phyloP scores from a whole-genome alignment of 2,797 vertebrate species.

The Esox lucius region DNA sequence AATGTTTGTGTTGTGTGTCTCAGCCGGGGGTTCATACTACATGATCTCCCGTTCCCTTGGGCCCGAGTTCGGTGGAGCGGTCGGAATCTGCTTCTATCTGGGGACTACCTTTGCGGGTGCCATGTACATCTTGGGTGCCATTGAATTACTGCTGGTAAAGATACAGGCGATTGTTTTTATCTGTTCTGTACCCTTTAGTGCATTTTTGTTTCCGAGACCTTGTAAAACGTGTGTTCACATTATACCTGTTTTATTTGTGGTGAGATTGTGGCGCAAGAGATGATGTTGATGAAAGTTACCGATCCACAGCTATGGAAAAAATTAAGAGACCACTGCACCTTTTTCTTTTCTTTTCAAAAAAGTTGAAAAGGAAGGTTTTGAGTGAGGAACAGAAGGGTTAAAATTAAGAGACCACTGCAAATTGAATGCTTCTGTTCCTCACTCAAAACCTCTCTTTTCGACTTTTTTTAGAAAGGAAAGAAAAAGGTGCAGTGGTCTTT shows the following conservation, averaged over 20 bases:
- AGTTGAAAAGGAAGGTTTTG: no score
- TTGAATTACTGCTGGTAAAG: constrained; percentile 95
- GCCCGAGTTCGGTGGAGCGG: constrained; percentile 95
- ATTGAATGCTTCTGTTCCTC: no score
- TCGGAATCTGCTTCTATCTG: constrained; percentile 98
- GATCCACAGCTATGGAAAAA: no score
- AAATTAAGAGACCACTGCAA: no score
- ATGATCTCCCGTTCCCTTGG: constrained; percentile 99
- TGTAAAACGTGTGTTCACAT: neutral
- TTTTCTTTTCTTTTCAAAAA: no score
- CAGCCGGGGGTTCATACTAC: constrained; percentile 98
- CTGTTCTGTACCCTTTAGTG: neutral
- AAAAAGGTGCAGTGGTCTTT: no score
- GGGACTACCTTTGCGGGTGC: constrained; percentile 97
- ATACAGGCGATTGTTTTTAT: neutral
- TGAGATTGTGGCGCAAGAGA: no score
- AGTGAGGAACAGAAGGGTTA: no score
- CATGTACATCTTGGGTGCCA: constrained; percentile 98
- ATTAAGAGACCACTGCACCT: no score
- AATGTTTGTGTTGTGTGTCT: constrained; percentile 49
- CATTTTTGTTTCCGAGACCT: neutral
- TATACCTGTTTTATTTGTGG: neutral
- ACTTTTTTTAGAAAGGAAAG: no score
- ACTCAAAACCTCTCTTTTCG: no score
- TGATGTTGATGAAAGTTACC: no score